Evolutionary conservation across 2,888 invertebrate genomes (phyloP).

Genomic region (Caenorhabditis panamensis): DNA sequence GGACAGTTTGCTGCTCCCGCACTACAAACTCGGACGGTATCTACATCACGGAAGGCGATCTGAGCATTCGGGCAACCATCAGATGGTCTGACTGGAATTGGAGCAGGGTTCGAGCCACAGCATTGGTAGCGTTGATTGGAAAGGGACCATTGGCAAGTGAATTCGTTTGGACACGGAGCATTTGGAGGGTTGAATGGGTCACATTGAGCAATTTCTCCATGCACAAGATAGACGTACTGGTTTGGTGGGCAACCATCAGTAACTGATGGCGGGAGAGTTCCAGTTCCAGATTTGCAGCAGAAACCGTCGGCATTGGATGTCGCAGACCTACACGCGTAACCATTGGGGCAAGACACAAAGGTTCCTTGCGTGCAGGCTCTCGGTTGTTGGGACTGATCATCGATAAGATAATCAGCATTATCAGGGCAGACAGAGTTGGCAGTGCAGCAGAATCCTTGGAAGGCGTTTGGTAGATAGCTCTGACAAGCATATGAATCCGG

Average conservation of each 20-base stretch:
- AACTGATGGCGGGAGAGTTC: constrained; percentile 69
- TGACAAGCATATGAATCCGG: constrained; percentile 78
- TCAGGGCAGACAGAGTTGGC: constrained; percentile 78
- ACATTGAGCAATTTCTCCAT: constrained; percentile 79
- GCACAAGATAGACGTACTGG: constrained; percentile 80
- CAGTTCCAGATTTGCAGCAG: constrained; percentile 79
- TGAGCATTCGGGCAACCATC: constrained; percentile 80
- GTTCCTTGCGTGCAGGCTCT: constrained; percentile 80
- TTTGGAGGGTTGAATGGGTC: constrained; percentile 79
- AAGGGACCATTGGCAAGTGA: constrained; percentile 80
- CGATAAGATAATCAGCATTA: constrained; percentile 79
- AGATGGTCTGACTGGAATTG: too few species aligned
- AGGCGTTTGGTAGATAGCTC: constrained; percentile 79
- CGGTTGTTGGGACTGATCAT: constrained; percentile 79
- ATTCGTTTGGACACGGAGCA: constrained; percentile 75
- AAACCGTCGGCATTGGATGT: constrained; percentile 58
- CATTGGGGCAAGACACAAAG: constrained; percentile 80
- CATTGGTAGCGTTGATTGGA: constrained; percentile 79
- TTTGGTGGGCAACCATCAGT: constrained; percentile 80
- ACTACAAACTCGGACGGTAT: constrained; percentile 75
- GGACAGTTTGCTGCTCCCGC: constrained; percentile 78
- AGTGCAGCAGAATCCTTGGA: constrained; percentile 80
- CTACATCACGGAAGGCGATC: constrained; percentile 73
- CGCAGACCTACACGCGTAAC: constrained; percentile 74
- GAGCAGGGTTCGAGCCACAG: constrained; percentile 77